A percentile compares a stretch with the other conserved stretches of the same genome.
Evolutionary conservation across 1,140 invertebrate genomes (phyloP).

Genomic region (Macrotrachela quadricornifera): DNA sequence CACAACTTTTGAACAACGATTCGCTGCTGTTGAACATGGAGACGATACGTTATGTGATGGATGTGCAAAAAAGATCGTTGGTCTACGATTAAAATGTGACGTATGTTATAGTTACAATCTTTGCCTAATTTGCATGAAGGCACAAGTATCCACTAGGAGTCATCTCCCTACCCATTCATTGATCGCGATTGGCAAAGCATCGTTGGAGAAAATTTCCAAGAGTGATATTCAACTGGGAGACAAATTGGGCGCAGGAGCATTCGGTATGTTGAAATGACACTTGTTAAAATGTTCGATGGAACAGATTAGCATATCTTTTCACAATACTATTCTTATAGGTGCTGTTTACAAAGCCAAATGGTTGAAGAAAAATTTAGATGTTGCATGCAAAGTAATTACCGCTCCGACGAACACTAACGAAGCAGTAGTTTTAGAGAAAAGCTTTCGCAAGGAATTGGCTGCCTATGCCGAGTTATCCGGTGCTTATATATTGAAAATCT

Average conservation of each 20-base stretch:
- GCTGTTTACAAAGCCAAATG: not conserved
- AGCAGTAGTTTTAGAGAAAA: not conserved
- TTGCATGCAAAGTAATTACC: too few species aligned
- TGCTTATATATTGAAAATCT: not conserved
- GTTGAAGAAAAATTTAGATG: not conserved
- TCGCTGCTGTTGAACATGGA: not conserved
- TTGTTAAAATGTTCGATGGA: too few species aligned
- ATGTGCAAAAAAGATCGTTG: not conserved
- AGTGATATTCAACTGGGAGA: not conserved
- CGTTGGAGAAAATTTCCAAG: not conserved
- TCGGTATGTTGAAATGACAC: too few species aligned
- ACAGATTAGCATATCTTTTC: too few species aligned
- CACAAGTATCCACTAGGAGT: not conserved
- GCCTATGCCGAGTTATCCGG: not conserved
- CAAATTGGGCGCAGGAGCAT: not conserved
- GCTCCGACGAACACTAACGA: not conserved
- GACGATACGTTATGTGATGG: not conserved
- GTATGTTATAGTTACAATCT: not conserved
- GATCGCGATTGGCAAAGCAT: not conserved
- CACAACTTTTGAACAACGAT: too few species aligned
- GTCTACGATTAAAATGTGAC: not conserved
- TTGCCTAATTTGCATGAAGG: not conserved
- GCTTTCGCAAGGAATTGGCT: not conserved
- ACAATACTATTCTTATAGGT: not conserved
- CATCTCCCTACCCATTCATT: not conserved